These are phyloP conservation scores for Spatulosminthurus flaviceps DNA, from an alignment of 2,888 invertebrate species.

Conservation along the genomic window DNA sequence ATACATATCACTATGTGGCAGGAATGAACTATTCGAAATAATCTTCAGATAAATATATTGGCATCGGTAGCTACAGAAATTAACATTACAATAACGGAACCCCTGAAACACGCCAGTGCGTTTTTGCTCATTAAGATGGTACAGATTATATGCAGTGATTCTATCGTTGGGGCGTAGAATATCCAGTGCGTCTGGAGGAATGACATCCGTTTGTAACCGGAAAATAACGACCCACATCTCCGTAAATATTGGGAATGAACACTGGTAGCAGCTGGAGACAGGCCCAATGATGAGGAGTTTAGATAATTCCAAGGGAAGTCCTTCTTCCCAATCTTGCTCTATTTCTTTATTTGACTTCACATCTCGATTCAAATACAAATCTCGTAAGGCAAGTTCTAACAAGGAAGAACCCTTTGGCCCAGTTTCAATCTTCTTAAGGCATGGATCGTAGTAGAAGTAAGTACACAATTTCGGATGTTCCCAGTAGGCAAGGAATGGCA, in stretches of 20 bases:
- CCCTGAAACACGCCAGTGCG: not conserved
- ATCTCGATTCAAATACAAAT: slow-evolving; percentile 43
- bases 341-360: slow-evolving; percentile 31
- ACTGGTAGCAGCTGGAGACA: slow-evolving; percentile 54
- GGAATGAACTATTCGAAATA: slow-evolving; percentile 37
- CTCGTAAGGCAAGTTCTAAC: slow-evolving; percentile 54
- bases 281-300: slow-evolving; percentile 51
- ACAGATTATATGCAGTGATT: slow-evolving; percentile 23
- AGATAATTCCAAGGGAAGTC: slow-evolving; percentile 48
- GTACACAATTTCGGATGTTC: no score
- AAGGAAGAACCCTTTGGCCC: slow-evolving; percentile 38
- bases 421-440: no score
- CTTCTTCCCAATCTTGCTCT: not conserved
- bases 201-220: slow-evolving; percentile 39
- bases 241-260: slow-evolving; percentile 55
- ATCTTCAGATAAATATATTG: slow-evolving; percentile 40
- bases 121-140: not conserved
- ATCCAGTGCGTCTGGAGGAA: not conserved
- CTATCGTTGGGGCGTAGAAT: not conserved
- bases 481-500: no score
- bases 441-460: no score
- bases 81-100: slow-evolving; percentile 45
- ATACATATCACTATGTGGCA: slow-evolving; percentile 48
- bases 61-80: slow-evolving; percentile 51
- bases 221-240: slow-evolving; percentile 55